Evolutionary conservation across 2,888 invertebrate genomes (phyloP).

Genomic region (Drosophila neutralis): DNA sequence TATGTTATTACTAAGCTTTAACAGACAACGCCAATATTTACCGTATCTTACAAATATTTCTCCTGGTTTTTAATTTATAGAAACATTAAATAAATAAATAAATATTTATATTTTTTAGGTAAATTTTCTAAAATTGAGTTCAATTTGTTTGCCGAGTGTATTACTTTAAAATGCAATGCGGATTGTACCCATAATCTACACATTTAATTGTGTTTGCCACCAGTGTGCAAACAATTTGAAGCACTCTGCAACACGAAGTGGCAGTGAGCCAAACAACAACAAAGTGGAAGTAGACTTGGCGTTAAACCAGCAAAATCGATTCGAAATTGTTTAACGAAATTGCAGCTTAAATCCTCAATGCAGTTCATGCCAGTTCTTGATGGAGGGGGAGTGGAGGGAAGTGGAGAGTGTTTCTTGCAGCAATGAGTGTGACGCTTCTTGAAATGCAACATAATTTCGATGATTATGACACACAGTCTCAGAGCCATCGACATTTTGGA

Average conservation of each 20-base stretch:
- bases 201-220: background rate
- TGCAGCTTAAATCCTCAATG: constrained; percentile 81
- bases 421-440: constrained; percentile 23
- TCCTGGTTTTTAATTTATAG: background rate
- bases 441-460: constrained; percentile 55
- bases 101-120: background rate
- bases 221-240: constrained; percentile 37
- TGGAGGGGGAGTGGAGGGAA: background rate
- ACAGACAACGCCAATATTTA: too few relatives aligned
- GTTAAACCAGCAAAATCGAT: constrained; percentile 81
- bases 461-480: constrained; percentile 65
- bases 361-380: constrained; percentile 46
- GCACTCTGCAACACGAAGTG: constrained; percentile 24
- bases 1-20: too few relatives aligned
- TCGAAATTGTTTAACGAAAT: constrained; percentile 79
- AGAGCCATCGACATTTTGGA: constrained; percentile 27
- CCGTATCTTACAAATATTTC: background rate
- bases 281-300: constrained; percentile 77
- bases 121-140: background rate
- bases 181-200: background rate
- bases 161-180: background rate
- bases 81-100: background rate
- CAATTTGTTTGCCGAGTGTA: background rate
- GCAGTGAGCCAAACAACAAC: constrained; percentile 50
- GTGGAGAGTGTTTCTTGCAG: constrained; percentile 35